Conservation (phyloP, 2,797 vertebrate species). For the Dendrocincla tyrannina region DNA sequence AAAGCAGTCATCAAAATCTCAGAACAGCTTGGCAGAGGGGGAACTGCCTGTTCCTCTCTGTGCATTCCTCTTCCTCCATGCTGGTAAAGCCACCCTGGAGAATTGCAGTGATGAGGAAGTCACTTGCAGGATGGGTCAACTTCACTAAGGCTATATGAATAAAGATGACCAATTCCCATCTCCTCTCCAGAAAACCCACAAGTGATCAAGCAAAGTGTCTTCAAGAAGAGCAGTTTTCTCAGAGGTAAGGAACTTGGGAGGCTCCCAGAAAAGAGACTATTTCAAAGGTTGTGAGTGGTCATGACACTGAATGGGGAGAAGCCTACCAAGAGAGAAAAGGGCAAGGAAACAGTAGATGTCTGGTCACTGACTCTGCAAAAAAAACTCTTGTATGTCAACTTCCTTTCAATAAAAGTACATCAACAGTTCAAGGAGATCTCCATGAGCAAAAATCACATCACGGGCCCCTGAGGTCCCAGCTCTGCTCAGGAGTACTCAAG, state of each 20-base stretch:
- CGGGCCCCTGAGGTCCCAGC: neutral
- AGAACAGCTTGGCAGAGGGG: neutral
- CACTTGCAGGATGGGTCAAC: neutral
- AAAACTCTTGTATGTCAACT: neutral
- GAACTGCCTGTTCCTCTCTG: neutral
- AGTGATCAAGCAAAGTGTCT: neutral
- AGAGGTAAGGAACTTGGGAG: neutral
- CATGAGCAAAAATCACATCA: neutral
- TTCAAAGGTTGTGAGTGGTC: neutral
- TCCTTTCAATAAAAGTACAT: neutral
- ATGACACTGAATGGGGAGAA: neutral
- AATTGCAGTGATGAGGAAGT: rapidly evolving
- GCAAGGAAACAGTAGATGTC: neutral
- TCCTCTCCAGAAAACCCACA: neutral
- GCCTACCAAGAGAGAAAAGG: neutral
- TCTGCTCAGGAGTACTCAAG: neutral
- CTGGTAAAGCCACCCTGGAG: neutral
- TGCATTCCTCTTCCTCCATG: neutral
- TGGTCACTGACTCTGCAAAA: neutral
- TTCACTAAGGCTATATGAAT: neutral
- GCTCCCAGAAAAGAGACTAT: neutral
- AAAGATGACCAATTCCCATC: neutral
- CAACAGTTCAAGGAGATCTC: rapidly evolving
- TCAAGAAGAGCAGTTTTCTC: neutral
- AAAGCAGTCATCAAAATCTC: neutral